A percentile compares a stretch with the other conserved stretches of the same genome.
phyloP scores from a whole-genome alignment of 2,797 vertebrate genomes.

The Acipenser ruthenus region DNA sequence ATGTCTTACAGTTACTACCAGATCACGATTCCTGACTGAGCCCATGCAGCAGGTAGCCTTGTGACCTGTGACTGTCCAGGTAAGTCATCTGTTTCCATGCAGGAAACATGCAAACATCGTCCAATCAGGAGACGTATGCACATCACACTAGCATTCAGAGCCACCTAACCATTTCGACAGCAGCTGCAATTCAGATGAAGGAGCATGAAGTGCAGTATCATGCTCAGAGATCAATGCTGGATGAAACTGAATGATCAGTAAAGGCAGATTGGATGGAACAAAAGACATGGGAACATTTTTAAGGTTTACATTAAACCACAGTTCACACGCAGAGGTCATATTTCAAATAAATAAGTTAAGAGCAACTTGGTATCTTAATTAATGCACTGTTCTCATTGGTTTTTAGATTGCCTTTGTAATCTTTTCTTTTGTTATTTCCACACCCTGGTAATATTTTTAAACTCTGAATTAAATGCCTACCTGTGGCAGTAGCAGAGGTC shows the following conservation, averaged over 20 bases:
- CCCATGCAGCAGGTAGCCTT: constrained; percentile 56
- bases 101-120: constrained; percentile 59
- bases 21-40: constrained; percentile 41
- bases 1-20: constrained; percentile 68
- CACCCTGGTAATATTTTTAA: no score
- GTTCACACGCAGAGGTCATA: no score
- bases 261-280: not conserved
- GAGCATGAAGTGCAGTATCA: not conserved
- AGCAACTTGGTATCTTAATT: no score
- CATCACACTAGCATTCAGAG: not conserved
- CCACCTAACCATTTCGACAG: not conserved
- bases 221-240: not conserved
- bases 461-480: no score
- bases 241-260: no score
- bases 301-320: no score
- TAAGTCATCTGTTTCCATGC: constrained; percentile 32
- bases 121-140: constrained; percentile 18
- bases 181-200: not conserved
- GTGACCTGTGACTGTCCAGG: not conserved
- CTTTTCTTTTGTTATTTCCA: no score
- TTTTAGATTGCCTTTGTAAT: no score
- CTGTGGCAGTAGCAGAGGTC: no score
- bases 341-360: no score
- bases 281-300: no score
- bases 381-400: no score